Evolutionary conservation across 2,113 vertebrate genomes (phyloP).

Genomic region (Erinaceus europaeus): DNA sequence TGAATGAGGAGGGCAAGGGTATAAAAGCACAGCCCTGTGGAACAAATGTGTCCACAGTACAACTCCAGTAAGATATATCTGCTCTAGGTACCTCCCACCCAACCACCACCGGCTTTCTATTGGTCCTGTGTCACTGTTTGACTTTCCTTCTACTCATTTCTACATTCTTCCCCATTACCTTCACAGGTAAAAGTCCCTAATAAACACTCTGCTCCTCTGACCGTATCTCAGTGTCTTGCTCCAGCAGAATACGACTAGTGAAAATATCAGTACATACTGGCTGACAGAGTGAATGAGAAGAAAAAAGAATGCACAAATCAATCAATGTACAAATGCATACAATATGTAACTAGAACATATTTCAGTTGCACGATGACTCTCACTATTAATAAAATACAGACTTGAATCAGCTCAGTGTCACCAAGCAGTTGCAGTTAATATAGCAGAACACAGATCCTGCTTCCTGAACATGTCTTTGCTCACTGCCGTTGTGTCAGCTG

Average conservation of each 20-base stretch:
- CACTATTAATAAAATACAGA: not conserved
- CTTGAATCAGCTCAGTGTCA: not conserved
- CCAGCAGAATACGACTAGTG: not conserved
- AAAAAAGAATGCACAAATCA: not conserved
- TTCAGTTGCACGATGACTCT: not conserved
- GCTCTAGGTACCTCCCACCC: not conserved
- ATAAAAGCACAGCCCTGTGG: not conserved
- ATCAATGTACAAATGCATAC: not conserved
- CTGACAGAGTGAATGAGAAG: not conserved
- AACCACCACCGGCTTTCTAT: not conserved
- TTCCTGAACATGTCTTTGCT: not conserved
- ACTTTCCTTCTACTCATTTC: not conserved
- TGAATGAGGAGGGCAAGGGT: not conserved
- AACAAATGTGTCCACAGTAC: not conserved
- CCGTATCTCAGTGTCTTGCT: not conserved
- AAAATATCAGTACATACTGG: not conserved
- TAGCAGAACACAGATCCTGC: rapidly evolving
- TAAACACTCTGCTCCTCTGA: not conserved
- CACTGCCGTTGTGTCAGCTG: not conserved
- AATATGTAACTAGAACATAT: not conserved
- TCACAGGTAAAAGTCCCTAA: not conserved
- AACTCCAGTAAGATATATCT: not conserved
- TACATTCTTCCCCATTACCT: not conserved
- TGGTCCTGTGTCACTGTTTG: not conserved
- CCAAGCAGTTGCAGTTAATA: not conserved